phyloP scores from a whole-genome alignment of 2,113 vertebrate genomes.

The Gambusia holbrooki region DNA sequence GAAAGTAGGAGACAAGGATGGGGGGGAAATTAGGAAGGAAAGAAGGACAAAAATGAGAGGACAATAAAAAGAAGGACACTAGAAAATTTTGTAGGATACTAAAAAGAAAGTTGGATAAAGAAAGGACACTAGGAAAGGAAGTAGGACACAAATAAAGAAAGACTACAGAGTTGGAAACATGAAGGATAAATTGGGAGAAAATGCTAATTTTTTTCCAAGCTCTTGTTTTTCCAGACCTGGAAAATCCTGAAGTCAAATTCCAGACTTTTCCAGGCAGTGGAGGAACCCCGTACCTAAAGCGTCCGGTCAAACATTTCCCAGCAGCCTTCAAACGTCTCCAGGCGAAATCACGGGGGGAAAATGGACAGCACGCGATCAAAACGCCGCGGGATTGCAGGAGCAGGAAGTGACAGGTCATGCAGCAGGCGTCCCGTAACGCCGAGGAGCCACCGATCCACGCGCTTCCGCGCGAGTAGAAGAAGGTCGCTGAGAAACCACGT shows the following conservation, averaged over 20 bases:
- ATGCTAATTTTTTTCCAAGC: neutral
- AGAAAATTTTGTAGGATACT: neutral
- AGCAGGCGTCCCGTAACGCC: constrained; percentile 31
- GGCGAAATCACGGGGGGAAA: constrained; percentile 52
- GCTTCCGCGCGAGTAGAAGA: constrained; percentile 46
- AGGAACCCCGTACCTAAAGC: neutral
- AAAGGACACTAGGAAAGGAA: neutral
- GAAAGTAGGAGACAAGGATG: neutral
- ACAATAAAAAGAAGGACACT: neutral
- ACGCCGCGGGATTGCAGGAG: constrained; percentile 30
- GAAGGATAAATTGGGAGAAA: neutral
- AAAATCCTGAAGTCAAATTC: neutral
- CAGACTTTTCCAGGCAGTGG: neutral
- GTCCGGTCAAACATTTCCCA: constrained; percentile 19
- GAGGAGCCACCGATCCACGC: constrained; percentile 39
- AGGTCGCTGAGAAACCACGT: constrained; percentile 46
- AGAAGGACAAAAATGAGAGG: neutral
- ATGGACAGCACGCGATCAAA: constrained; percentile 47
- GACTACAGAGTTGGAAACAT: too few relatives aligned
- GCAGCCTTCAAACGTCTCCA: constrained; percentile 50
- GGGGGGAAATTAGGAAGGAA: neutral
- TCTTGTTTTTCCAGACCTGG: neutral
- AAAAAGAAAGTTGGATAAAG: neutral
- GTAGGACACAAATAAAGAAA: neutral
- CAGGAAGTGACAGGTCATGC: constrained; percentile 39